These are phyloP conservation scores for Synergus itoensis DNA, from an alignment of 2,888 invertebrate species.

Conservation along the genomic window DNA sequence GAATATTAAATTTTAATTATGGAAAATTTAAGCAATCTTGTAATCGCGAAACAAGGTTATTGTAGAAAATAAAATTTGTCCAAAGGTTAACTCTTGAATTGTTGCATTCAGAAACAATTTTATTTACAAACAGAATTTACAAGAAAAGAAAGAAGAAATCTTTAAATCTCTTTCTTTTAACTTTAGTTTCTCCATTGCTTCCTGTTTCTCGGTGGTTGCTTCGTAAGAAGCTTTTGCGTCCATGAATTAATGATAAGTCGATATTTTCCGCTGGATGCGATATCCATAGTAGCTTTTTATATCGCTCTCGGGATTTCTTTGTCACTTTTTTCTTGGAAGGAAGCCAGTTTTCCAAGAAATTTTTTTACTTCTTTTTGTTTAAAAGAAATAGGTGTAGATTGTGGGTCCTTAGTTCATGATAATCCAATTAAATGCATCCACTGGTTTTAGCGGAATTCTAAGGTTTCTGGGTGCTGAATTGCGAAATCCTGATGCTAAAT, in stretches of 20 bases:
- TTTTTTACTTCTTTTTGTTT: constrained; percentile 25
- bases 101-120: constrained; percentile 12
- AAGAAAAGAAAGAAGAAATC: background rate
- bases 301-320: background rate
- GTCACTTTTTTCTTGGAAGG: constrained; percentile 7
- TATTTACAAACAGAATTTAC: background rate
- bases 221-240: constrained; percentile 34
- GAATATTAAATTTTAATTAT: background rate
- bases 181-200: constrained; percentile 7
- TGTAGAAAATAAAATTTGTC: background rate
- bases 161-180: background rate
- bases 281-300: constrained; percentile 45
- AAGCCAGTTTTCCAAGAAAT: constrained; percentile 30
- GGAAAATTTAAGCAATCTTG: background rate
- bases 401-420: constrained; percentile 40
- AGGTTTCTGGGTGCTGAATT: constrained; percentile 40
- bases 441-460: constrained; percentile 16
- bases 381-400: constrained; percentile 15
- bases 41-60: background rate
- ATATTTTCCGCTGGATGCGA: constrained; percentile 55
- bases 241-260: constrained; percentile 58
- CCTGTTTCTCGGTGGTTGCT: constrained; percentile 27
- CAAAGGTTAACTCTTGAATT: constrained; percentile 1
- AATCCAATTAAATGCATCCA: constrained; percentile 49
- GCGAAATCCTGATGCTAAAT: constrained; percentile 15